Conservation (phyloP, 1,140 invertebrate genomes). For the Zaprionus kolodkinae region DNA sequence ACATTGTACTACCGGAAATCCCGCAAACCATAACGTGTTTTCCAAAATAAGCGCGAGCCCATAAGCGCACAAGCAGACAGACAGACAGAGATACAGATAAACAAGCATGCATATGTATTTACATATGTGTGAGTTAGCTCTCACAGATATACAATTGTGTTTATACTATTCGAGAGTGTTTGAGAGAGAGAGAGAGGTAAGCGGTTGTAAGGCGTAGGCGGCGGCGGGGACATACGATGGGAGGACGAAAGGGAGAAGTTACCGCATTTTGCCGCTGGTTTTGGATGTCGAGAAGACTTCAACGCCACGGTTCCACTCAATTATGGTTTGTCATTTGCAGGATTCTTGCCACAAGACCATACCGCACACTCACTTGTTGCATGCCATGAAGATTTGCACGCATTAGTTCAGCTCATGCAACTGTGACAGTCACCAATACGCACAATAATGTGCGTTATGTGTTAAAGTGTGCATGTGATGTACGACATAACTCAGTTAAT, state of each 20-base stretch:
- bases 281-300: slow-evolving; percentile 22
- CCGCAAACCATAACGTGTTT: slow-evolving; percentile 52
- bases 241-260: not conserved
- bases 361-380: slow-evolving; percentile 6
- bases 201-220: not conserved
- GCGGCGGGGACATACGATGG: not conserved
- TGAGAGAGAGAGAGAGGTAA: not conserved
- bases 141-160: slow-evolving; percentile 6
- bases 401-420: slow-evolving; percentile 1
- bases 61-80: not conserved
- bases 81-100: not conserved
- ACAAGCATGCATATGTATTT: not conserved
- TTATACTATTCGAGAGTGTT: not conserved
- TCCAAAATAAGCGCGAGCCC: slow-evolving; percentile 3
- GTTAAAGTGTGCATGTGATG: too few species aligned
- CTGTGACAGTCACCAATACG: not conserved
- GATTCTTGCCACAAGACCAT: slow-evolving; percentile 26
- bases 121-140: not conserved
- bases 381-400: not conserved
- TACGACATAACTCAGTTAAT: too few species aligned
- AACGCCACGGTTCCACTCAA: slow-evolving; percentile 55
- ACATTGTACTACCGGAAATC: not conserved
- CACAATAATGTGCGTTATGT: not conserved
- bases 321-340: slow-evolving; percentile 70
- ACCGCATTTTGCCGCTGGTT: slow-evolving; percentile 51